phyloP scores from a whole-genome alignment of 64 coral and sea anemone species.

The Platygyra sinensis region DNA sequence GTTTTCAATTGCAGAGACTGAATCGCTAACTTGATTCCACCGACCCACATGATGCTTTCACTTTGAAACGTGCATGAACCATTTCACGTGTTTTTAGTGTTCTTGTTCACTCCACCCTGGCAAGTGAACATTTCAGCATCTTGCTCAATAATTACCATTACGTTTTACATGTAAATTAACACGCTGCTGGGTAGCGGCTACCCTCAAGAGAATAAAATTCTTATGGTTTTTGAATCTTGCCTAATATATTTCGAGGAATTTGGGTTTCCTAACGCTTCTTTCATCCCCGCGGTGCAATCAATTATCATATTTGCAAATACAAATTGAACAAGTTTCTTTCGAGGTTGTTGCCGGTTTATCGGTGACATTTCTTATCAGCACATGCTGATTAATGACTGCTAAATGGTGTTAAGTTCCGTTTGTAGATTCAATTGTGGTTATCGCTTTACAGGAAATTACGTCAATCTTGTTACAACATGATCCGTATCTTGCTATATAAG shows the following conservation, averaged over 20 bases:
- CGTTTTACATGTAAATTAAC: too few species aligned
- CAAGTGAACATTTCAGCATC: too few species aligned
- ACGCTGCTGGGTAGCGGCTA: too few species aligned
- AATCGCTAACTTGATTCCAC: too few species aligned
- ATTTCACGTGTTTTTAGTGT: too few species aligned
- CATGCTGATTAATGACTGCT: neutral
- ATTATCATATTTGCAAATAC: constrained; percentile 3
- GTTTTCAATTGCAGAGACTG: neutral
- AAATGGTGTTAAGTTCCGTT: neutral
- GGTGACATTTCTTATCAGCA: constrained; percentile 5
- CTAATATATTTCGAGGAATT: neutral
- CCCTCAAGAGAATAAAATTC: neutral
- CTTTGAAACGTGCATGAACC: too few species aligned
- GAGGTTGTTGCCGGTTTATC: neutral
- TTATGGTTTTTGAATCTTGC: neutral
- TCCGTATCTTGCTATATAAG: neutral
- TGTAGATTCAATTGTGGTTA: neutral
- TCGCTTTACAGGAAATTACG: constrained; percentile 24
- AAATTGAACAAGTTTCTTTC: constrained; percentile 9
- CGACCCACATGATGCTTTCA: too few species aligned
- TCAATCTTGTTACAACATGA: constrained; percentile 28
- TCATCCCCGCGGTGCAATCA: neutral
- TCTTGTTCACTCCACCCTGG: too few species aligned
- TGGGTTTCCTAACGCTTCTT: neutral
- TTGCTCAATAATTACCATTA: too few species aligned